These are phyloP conservation scores for Heteronetta atricapilla DNA, from an alignment of 2,113 vertebrate species.

Conservation along the genomic window DNA sequence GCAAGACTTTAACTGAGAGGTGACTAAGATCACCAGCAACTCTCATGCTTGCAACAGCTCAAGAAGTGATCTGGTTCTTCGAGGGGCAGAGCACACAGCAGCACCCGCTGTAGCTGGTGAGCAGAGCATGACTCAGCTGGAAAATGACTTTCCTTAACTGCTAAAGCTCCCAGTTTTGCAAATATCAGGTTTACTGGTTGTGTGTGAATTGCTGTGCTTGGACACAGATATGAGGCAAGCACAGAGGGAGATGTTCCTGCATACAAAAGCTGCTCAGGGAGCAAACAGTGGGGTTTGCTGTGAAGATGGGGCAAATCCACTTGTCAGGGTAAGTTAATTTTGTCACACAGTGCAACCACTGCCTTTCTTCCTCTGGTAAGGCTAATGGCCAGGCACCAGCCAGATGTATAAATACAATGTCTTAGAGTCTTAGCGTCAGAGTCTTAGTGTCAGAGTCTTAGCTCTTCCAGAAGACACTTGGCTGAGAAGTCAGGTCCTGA, in stretches of 20 bases:
- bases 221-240: not conserved
- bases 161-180: not conserved
- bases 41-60: not conserved
- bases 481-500: not conserved
- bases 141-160: not conserved
- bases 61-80: not conserved
- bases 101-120: not conserved
- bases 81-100: not conserved
- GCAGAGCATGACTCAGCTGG: slow-evolving; percentile 7
- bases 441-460: too few relatives aligned
- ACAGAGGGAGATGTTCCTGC: not conserved
- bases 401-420: not conserved
- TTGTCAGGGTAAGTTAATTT: not conserved
- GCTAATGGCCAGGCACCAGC: not conserved
- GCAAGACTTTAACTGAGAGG: not conserved
- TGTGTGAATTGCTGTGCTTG: not conserved
- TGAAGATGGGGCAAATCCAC: not conserved
- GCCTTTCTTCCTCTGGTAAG: not conserved
- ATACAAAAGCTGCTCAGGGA: not conserved
- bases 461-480: not conserved
- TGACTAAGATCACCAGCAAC: slow-evolving; percentile 25
- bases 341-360: not conserved
- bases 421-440: too few relatives aligned
- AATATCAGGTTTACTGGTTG: not conserved
- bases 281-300: not conserved